Conservation (phyloP, 2,888 invertebrate genomes). For the Acronicta alni region DNA sequence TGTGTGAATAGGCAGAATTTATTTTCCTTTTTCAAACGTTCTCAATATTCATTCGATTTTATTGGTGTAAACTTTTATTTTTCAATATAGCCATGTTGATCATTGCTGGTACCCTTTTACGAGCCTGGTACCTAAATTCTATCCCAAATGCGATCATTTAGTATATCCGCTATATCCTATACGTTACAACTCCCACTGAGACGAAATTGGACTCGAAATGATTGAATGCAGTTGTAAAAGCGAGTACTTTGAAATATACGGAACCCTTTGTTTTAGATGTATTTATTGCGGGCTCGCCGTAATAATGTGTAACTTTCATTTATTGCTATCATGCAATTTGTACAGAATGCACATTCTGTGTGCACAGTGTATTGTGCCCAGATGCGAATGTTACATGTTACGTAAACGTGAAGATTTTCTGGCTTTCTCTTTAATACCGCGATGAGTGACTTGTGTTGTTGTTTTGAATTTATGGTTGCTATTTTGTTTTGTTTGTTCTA, state of each 20-base stretch:
- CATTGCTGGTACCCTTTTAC: no score
- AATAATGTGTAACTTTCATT: constrained; percentile 62
- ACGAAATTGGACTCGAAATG: constrained; percentile 85
- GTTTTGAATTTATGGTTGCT: constrained; percentile 14
- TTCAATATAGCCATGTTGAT: no score
- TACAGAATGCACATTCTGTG: constrained; percentile 36
- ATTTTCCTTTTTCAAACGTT: no score
- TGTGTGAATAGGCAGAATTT: no score
- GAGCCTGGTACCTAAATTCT: no score
- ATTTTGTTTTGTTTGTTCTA: constrained; percentile 2
- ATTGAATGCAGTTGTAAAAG: constrained; percentile 87
- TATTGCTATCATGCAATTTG: constrained; percentile 53
- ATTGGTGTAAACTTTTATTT: no score
- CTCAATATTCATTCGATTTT: no score
- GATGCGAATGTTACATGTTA: constrained; percentile 35
- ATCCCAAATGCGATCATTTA: no score
- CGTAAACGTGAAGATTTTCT: constrained; percentile 37
- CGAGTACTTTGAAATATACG: constrained; percentile 77
- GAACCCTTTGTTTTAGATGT: constrained; percentile 72
- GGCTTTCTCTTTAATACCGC: constrained; percentile 8
- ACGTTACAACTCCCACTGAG: constrained; percentile 58
- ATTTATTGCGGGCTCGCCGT: constrained; percentile 62
- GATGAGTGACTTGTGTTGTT: constrained; percentile 32
- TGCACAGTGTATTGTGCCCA: constrained; percentile 30
- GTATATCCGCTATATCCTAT: constrained; percentile 56